These are phyloP conservation scores for Plagodis pulveraria DNA, from an alignment of 2,888 invertebrate species.

Conservation along the genomic window DNA sequence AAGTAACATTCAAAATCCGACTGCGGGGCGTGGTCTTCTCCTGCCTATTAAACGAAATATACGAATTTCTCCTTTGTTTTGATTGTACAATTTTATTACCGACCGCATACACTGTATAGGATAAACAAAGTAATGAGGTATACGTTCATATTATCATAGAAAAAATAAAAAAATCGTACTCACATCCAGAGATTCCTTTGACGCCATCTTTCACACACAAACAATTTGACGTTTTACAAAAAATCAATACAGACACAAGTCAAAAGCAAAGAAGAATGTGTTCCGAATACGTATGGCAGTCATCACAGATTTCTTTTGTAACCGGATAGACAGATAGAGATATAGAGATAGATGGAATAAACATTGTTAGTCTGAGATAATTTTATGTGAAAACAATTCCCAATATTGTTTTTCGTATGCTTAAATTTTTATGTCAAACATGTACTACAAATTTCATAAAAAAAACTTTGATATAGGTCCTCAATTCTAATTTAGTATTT, in stretches of 20 bases:
- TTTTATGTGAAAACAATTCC: no score
- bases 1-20: conserved; percentile 38
- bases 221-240: conserved; percentile 67
- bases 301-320: no score
- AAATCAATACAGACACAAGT: conserved; percentile 60
- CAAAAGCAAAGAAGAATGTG: conserved; percentile 42
- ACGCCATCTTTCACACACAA: conserved; percentile 83
- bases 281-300: conserved; percentile 45
- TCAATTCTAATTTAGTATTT: no score
- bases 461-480: no score
- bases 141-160: conserved; percentile 30
- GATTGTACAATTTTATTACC: conserved; percentile 13
- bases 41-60: conserved; percentile 29
- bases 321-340: no score
- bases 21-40: conserved; percentile 64
- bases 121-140: conserved; percentile 12
- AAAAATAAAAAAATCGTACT: conserved; percentile 61
- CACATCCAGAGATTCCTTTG: conserved; percentile 82
- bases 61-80: conserved; percentile 3
- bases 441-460: no score
- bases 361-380: no score
- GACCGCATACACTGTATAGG: conserved; percentile 15
- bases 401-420: no score
- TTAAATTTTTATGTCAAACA: no score
- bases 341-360: no score